A percentile compares a stretch with the other conserved stretches of the same genome.
Evolutionary conservation across 2,113 vertebrate genomes (phyloP).

Genomic region (Hystrix cristata): DNA sequence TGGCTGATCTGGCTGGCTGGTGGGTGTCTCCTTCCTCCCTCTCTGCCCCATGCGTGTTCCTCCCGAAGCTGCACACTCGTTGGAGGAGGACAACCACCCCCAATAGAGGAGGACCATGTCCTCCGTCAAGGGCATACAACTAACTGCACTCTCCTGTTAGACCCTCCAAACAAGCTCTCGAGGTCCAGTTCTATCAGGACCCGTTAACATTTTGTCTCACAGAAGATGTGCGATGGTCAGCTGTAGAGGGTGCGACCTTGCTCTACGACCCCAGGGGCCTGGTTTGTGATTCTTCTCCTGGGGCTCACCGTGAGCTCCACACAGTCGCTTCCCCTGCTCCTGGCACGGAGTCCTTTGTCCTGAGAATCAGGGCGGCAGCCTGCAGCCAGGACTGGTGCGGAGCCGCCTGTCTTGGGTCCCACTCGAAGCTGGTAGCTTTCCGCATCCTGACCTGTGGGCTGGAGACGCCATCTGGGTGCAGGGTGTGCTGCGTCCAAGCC

Average conservation of each 20-base stretch:
- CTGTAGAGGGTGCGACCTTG: neutral
- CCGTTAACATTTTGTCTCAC: neutral
- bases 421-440: neutral
- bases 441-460: neutral
- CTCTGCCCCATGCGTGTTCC: no score
- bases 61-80: no score
- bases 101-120: no score
- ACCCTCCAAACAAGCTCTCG: no score
- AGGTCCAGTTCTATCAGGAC: neutral
- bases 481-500: conserved; percentile 13
- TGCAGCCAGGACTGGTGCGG: neutral
- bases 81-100: no score
- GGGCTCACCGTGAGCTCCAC: neutral
- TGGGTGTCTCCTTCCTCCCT: no score
- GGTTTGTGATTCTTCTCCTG: neutral
- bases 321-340: neutral
- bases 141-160: no score
- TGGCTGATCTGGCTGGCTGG: no score
- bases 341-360: neutral
- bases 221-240: neutral
- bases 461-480: neutral
- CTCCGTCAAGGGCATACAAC: no score
- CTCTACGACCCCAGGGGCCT: neutral
- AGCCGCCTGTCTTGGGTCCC: neutral
- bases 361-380: neutral